A percentile compares a stretch with the other conserved stretches of the same genome.
Evolutionary conservation across 1,140 invertebrate genomes (phyloP).

Genomic region (Scylla paramamosain): DNA sequence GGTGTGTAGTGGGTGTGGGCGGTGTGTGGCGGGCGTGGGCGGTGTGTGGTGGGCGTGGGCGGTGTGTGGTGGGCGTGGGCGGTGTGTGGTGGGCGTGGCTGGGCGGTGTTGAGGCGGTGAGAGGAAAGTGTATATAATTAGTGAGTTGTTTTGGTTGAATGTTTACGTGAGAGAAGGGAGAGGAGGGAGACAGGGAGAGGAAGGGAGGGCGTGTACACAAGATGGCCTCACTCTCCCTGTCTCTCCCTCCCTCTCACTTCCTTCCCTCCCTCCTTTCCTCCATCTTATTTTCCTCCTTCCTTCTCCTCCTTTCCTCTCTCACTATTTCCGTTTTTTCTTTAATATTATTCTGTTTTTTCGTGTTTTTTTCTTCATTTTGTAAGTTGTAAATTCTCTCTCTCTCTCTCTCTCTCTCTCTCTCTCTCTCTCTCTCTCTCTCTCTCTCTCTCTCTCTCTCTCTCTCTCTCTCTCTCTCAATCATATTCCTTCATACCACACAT

Average conservation of each 20-base stretch:
- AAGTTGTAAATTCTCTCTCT: not conserved
- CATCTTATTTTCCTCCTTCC: not conserved
- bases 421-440: slow-evolving; percentile 6
- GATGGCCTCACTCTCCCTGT: too few species aligned
- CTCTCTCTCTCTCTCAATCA: too few species aligned
- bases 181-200: too few species aligned
- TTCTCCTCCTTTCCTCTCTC: not conserved
- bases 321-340: not conserved
- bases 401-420: not conserved
- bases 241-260: not conserved
- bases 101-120: too few species aligned
- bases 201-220: too few species aligned
- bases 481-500: not conserved
- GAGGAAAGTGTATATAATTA: too few species aligned
- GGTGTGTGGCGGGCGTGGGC: too few species aligned
- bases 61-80: too few species aligned
- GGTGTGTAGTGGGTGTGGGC: too few species aligned
- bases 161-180: not conserved
- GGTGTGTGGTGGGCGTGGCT: too few species aligned
- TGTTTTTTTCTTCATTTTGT: too few species aligned
- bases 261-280: not conserved
- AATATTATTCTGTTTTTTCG: not conserved
- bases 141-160: not conserved
- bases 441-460: not conserved
- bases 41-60: too few species aligned